Evolutionary conservation across 1,140 invertebrate genomes (phyloP).

Genomic region (Hirudo medicinalis): DNA sequence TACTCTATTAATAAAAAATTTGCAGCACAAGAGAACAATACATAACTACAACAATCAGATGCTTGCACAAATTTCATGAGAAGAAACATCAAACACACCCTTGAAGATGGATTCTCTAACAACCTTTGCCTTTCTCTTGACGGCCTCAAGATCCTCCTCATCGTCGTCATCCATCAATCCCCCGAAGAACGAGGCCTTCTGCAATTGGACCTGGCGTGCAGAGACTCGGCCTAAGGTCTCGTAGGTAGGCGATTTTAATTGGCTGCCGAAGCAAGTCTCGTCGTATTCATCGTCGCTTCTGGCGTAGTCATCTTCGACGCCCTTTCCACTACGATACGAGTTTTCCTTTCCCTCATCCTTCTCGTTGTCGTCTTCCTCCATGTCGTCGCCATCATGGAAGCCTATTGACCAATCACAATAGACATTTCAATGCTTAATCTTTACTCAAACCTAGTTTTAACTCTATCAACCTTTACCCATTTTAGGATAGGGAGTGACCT

Average conservation of each 20-base stretch:
- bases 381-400: not conserved
- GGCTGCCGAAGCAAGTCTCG: not conserved
- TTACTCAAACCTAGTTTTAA: not conserved
- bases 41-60: no score
- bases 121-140: not conserved
- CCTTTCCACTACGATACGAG: no score
- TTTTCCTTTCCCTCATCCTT: not conserved
- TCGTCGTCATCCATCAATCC: constrained; percentile 29
- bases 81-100: no score
- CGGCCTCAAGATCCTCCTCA: not conserved
- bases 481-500: not conserved
- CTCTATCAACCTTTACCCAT: not conserved
- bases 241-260: not conserved
- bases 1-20: no score
- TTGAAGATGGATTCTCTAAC: no score
- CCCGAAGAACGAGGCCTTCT: constrained; percentile 68
- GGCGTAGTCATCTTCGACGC: not conserved
- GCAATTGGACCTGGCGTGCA: constrained; percentile 59
- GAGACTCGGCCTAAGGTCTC: constrained; percentile 36
- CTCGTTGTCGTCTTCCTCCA: not conserved
- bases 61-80: no score
- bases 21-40: no score
- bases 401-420: not conserved
- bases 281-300: not conserved
- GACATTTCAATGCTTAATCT: not conserved